Evolutionary conservation across 1,140 invertebrate genomes (phyloP).

Genomic region (Frieseomelitta varia): DNA sequence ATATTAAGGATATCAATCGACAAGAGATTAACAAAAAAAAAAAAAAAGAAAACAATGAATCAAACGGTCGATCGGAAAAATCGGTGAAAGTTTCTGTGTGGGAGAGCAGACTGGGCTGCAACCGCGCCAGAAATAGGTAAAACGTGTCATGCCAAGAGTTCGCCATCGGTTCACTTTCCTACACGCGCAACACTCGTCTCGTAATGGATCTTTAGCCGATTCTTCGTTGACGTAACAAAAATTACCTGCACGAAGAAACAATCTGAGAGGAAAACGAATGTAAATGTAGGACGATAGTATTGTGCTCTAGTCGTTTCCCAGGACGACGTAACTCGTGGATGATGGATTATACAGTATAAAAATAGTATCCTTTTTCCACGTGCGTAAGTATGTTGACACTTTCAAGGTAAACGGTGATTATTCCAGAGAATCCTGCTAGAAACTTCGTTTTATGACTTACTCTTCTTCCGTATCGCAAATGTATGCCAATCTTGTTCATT

Average conservation of each 20-base stretch:
- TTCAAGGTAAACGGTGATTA: not conserved
- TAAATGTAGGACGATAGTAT: slow-evolving; percentile 29
- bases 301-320: not conserved
- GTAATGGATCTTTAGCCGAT: slow-evolving; percentile 22
- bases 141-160: slow-evolving; percentile 29
- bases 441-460: not conserved
- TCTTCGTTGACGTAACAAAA: slow-evolving; percentile 51
- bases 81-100: slow-evolving; percentile 73
- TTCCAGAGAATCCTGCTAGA: not conserved
- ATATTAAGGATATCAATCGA: not conserved
- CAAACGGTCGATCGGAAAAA: slow-evolving; percentile 56
- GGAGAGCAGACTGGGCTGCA: slow-evolving; percentile 53
- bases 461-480: not conserved
- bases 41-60: too few species aligned
- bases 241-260: slow-evolving; percentile 22
- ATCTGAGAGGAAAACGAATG: not conserved
- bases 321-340: not conserved
- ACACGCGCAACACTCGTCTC: not conserved
- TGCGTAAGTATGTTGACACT: not conserved
- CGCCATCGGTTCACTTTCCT: slow-evolving; percentile 73
- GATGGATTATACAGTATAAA: not conserved
- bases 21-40: not conserved
- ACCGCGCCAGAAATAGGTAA: slow-evolving; percentile 65
- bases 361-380: not conserved
- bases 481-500: not conserved